Percentiles rank a stretch among this genome's conserved stretches.
These are phyloP conservation scores for Littorina saxatilis DNA, from an alignment of 1,140 invertebrate genomes.

Conservation along the genomic window DNA sequence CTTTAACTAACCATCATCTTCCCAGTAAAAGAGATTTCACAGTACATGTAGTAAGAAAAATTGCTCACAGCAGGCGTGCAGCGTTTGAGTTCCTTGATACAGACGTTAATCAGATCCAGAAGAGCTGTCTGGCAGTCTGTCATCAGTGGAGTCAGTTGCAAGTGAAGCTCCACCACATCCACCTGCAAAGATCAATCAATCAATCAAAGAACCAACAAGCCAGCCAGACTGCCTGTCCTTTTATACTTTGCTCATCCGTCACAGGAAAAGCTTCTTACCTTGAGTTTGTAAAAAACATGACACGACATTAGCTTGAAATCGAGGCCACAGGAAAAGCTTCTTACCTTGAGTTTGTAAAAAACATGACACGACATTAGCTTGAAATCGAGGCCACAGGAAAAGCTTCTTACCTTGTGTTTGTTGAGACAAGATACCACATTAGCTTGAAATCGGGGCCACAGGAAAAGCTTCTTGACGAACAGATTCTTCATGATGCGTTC, in stretches of 20 bases:
- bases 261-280: too few relatives aligned
- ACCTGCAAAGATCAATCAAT: slow-evolving; percentile 79
- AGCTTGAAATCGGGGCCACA: slow-evolving; percentile 93
- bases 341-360: too few relatives aligned
- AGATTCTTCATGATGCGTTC: slow-evolving; percentile 94
- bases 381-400: too few relatives aligned
- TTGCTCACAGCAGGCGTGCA: slow-evolving; percentile 87
- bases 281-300: too few relatives aligned
- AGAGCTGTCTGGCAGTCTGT: slow-evolving; percentile 89
- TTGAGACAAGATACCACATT: slow-evolving; percentile 79
- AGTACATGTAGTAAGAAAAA: too few relatives aligned
- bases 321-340: too few relatives aligned
- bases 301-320: too few relatives aligned
- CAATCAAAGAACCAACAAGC: background rate
- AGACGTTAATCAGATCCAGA: slow-evolving; percentile 92
- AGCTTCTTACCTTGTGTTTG: slow-evolving; percentile 76
- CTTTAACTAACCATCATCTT: too few relatives aligned
- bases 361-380: too few relatives aligned
- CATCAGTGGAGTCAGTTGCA: slow-evolving; percentile 88
- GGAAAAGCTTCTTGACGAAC: slow-evolving; percentile 92
- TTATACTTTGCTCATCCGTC: background rate
- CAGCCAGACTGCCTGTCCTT: background rate
- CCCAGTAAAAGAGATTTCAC: too few relatives aligned
- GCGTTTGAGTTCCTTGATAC: slow-evolving; percentile 91
- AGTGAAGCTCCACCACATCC: slow-evolving; percentile 92